Conservation (phyloP, 53 echinoderm and acorn worm genomes). For the Actinopyga echinites region DNA sequence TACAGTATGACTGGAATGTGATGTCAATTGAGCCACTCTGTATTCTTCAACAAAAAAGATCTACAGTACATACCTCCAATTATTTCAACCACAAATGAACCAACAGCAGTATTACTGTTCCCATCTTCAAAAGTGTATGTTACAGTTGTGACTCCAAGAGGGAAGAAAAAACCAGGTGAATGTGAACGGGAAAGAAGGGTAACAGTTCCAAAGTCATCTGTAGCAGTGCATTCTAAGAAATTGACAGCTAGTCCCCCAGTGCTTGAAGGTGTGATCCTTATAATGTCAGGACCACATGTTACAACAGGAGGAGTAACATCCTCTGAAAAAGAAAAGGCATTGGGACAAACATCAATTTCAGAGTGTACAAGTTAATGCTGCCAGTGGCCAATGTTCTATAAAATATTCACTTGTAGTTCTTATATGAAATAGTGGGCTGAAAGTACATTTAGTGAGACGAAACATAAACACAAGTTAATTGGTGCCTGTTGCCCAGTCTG, state of each 20-base stretch:
- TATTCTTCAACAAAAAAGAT: no score
- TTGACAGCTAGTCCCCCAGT: neutral
- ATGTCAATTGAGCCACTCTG: no score
- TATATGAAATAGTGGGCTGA: no score
- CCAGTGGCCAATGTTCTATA: no score
- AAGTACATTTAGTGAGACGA: no score
- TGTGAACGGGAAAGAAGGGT: neutral
- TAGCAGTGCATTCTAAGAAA: slow-evolving; percentile 17
- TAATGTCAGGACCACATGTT: slow-evolving; percentile 32
- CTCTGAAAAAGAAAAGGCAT: slow-evolving; percentile 14
- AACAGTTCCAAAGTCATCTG: slow-evolving; percentile 17
- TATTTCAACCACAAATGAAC: neutral
- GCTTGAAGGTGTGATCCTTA: neutral
- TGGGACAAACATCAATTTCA: neutral
- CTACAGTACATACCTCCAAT: neutral
- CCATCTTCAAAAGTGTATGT: slow-evolving; percentile 44
- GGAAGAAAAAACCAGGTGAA: slow-evolving; percentile 36
- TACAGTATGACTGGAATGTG: no score
- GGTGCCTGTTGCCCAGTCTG: no score
- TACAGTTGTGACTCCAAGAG: slow-evolving; percentile 49
- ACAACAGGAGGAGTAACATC: slow-evolving; percentile 35
- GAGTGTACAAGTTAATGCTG: no score
- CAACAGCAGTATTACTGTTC: neutral
- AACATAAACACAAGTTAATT: no score
- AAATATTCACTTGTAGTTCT: no score